Base-by-base conservation (phyloP, 1,140 invertebrate species). In the Telenomus remus region DNA sequence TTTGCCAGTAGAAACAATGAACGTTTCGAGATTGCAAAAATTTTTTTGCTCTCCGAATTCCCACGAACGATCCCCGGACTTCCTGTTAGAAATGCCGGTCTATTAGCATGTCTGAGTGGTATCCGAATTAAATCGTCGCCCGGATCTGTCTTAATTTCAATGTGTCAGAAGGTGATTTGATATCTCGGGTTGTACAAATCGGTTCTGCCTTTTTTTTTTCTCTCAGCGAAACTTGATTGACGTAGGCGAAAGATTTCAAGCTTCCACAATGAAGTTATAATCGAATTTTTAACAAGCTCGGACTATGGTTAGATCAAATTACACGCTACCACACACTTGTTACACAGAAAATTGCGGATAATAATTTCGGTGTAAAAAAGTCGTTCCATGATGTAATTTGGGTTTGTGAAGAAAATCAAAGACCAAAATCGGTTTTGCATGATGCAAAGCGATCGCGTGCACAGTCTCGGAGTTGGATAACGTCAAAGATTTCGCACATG, bases 61-160 rank as follows among this genome's bases (percentile, higher is more conserved):
- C 78, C 78, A 80, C 76, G 72, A 75, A 47, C 51, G 68, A 78
- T 78, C 77, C 75, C 27, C 61, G 59, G 50, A 65, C 76, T 80
- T 80, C 76, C 78, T 70, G 76, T 75, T 77, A 72, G 74, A 80
- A 71, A 76, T 33, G 56, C 56, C 5, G 49, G 35, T 43, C 3
- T 43, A 65, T 54, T 39, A 69, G 14, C 53, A 19, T 16, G 39
- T 72, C 66, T 27, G 44, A 56, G 57, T 47, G 11, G 19, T 57
- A 48, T 54, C 68, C 53, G 42, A 56, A 64, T 64, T 47, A 71
- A 71, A 57, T 51, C 42, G 54, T 46, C 46, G 59, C 13, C 48
- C 15, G 39, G 42, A 64, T 71, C 59, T 64, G 47, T 71, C 34
- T 56, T 33, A 63, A 63, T 71, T 64, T 64, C 46, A 11, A 19